Conservation (phyloP, 2,888 invertebrate genomes). For the Cryptus armator region DNA sequence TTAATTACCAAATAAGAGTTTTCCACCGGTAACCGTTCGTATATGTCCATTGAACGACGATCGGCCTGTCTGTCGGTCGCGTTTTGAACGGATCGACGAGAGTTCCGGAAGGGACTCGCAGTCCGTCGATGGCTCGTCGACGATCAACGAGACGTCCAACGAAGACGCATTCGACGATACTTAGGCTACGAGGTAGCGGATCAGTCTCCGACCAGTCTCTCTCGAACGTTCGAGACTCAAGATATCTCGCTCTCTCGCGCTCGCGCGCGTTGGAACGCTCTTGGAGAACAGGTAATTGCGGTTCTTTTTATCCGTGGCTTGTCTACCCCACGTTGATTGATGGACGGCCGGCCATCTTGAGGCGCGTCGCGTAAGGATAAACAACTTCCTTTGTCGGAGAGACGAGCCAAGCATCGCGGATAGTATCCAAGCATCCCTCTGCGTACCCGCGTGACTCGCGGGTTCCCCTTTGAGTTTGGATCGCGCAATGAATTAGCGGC, state of each 20-base stretch:
- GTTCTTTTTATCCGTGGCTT: constrained; percentile 71
- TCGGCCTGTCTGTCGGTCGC: constrained; percentile 15
- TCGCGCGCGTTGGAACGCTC: constrained; percentile 28
- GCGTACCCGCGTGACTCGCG: constrained; percentile 53
- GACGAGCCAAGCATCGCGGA: constrained; percentile 43
- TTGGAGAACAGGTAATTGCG: constrained; percentile 72
- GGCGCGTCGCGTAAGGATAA: constrained; percentile 75
- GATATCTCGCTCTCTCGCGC: constrained; percentile 21
- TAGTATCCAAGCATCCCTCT: constrained; percentile 36
- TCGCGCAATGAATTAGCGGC: constrained; percentile 75
- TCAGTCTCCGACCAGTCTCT: constrained; percentile 22
- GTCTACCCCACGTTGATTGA: constrained; percentile 73
- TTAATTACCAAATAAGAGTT: constrained; percentile 62
- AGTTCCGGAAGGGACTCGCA: background rate
- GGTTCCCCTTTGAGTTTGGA: constrained; percentile 71
- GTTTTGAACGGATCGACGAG: constrained; percentile 4
- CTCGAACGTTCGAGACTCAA: constrained; percentile 24
- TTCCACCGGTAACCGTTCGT: background rate
- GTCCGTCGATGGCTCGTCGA: constrained; percentile 5
- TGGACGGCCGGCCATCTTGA: constrained; percentile 73
- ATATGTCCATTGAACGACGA: constrained; percentile 18
- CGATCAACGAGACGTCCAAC: constrained; percentile 12
- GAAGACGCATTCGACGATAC: constrained; percentile 25
- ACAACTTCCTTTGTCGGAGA: constrained; percentile 76
- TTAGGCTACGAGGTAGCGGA: constrained; percentile 19